A percentile compares a stretch with the other conserved stretches of the same genome.
phyloP scores from a whole-genome alignment of 2,113 vertebrate genomes.

The Hipposideros armiger region DNA sequence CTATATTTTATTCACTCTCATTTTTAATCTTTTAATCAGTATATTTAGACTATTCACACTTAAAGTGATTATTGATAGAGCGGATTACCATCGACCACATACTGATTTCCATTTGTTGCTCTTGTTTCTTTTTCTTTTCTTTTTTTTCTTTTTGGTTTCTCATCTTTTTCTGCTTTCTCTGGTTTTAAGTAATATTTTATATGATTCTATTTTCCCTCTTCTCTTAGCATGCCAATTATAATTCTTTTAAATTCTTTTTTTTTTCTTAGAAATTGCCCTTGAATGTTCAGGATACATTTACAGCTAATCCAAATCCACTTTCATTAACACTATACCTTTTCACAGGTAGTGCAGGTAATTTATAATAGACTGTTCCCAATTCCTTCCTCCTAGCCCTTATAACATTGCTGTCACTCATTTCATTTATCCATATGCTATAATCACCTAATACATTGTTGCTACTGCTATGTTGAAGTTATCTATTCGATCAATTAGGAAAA shows the following conservation, averaged over 20 bases:
- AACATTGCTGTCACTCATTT: neutral
- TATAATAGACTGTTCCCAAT: neutral
- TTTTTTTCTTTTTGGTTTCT: neutral
- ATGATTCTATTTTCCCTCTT: constrained; percentile 6
- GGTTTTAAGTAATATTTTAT: neutral
- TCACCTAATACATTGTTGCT: neutral
- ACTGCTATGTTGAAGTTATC: neutral
- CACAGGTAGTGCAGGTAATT: neutral
- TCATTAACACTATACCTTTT: neutral
- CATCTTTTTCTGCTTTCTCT: neutral
- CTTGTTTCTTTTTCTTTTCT: neutral
- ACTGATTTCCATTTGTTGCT: neutral
- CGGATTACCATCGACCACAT: neutral
- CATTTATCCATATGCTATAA: neutral
- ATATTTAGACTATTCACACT: neutral
- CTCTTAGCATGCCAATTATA: neutral
- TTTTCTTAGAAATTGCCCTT: neutral
- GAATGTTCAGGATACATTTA: neutral
- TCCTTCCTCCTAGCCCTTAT: neutral
- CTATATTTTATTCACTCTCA: neutral
- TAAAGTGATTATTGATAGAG: constrained; percentile 7
- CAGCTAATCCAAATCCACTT: neutral
- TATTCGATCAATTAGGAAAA: neutral
- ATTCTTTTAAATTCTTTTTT: neutral
- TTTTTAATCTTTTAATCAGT: neutral